These are phyloP conservation scores for Lucifuga dentata DNA, from an alignment of 2,113 vertebrate genomes.

Conservation along the genomic window DNA sequence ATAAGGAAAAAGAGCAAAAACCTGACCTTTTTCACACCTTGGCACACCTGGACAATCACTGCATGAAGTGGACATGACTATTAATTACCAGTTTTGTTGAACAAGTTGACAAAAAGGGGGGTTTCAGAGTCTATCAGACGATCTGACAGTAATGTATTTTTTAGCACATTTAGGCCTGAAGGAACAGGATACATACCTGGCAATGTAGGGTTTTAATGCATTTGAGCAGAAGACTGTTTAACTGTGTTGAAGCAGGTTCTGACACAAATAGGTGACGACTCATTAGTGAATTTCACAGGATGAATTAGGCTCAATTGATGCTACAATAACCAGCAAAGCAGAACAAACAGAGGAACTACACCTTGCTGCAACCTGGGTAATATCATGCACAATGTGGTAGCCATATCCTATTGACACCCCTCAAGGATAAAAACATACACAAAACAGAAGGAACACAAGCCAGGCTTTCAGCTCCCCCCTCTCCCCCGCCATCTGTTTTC, in stretches of 20 bases:
- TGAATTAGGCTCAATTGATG: slow-evolving; percentile 11
- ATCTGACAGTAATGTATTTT: too few species aligned
- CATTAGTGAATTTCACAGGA: slow-evolving; percentile 21
- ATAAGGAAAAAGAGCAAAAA: too few species aligned
- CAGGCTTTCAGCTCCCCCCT: slow-evolving; percentile 40
- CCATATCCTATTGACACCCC: slow-evolving; percentile 65
- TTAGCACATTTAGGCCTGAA: too few species aligned
- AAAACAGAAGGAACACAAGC: slow-evolving; percentile 69
- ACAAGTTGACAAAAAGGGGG: too few species aligned
- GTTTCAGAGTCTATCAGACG: too few species aligned
- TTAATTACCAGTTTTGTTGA: too few species aligned
- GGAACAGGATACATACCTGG: too few species aligned
- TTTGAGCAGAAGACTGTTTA: too few species aligned
- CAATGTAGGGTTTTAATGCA: too few species aligned
- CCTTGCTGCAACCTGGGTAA: slow-evolving; percentile 40
- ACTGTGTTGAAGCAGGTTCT: neutral
- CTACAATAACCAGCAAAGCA: slow-evolving; percentile 36
- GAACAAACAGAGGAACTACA: slow-evolving; percentile 35
- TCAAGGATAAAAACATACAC: slow-evolving; percentile 71
- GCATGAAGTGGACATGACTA: too few species aligned
- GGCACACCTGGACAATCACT: too few species aligned
- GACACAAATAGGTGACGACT: slow-evolving; percentile 22
- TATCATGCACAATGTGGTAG: slow-evolving; percentile 64
- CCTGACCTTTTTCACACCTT: too few species aligned
- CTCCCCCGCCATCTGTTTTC: slow-evolving; percentile 77